Evolutionary conservation across 2,113 vertebrate genomes (phyloP), one percentile per base, ranked within the genome.

Genomic region (Oenanthe oenanthe): DNA sequence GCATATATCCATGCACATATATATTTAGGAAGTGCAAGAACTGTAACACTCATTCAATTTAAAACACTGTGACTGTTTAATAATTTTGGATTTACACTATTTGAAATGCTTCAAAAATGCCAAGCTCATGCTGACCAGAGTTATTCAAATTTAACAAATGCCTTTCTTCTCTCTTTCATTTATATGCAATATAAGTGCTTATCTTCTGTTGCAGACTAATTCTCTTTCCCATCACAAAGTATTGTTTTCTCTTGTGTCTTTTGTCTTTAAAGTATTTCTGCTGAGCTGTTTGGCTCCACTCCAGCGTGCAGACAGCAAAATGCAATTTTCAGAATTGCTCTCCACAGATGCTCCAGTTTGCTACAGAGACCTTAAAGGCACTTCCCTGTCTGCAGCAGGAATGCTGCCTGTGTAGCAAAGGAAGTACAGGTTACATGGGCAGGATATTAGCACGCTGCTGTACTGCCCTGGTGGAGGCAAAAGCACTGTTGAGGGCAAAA

Each of bases 271-370:
- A 93, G 40, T 89, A 47, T 91, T 95, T 93, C 71, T 92, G 47
- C 76, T 92, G 78, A 80, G 86, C 90, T 31, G 21, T 77, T 92
- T 96, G 96, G 81, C 93, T 91, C 60, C 54, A 7, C 53, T 94
- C 93, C 94, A 96, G 51, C 0, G 0, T 65, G 60, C 86, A 92
- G 92, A 68, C 79, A 86, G 21, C 8, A 2, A 94, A 91, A 50
- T 76, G 61, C 76, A 89, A 9, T 95, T 93, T 95, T 84, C 84
- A 88, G 88, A 88, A 94, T 86, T 94, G 71, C 74, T 93, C 36
- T 89, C 78, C 84, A 38, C 75, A 92, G 78, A 74, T 89, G 79
- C 56, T 74, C 56, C 38, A 65, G 34, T 77, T 78, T 77, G 51
- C 57, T 74, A 36, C 53, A 50, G 43, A 85, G 58, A 62, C 22